Base-by-base conservation (phyloP, 35 echinoderm and acorn worm species). In the Heliocidaris erythrogramma region DNA sequence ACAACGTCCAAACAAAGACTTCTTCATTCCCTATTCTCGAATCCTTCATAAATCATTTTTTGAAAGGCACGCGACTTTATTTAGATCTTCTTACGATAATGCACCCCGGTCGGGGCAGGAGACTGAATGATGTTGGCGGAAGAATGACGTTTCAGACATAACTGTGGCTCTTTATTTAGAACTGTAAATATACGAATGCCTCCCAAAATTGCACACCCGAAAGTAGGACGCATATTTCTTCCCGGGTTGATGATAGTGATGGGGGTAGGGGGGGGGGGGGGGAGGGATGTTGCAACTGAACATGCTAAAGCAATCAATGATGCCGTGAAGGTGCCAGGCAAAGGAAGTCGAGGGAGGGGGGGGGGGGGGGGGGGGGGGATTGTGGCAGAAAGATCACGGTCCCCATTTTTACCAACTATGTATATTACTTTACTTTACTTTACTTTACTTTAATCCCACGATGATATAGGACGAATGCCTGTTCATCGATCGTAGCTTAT, bases 161-260 rank as follows among this genome's bases (percentile, higher is more conserved):
- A 89, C 87, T 42, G 87, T 32, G 87, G 31, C 12, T 89, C 87
- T 89, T 89, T 89, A 47, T 89, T 89, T 32, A 48, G 87, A 89
- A 89, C 87, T 47, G 47, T 89, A 89, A 89, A 89, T 89, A 89
- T 89, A 89, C 87, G 87, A 89, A 89, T 89, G 47, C 17, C 31
- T 89, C 31, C 31, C 31, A 16, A 48, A 32, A 89, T 14, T 89
- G 87, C 3, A 89, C 7, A 32, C 87, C 87, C 30, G 47, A 89
- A 89, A 32, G 87, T 89, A 89, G 31, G 87, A 2, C 87, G 29
- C 87, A 89, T 89, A 89, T 89, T 89, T 89, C 87, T 89, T 78
- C 65, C 17, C 18, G 27, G 65, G 2, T 78, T 78, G 65, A 27
- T 78, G 65, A 78, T 78, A 24, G 65, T 7, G 5, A 78, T 27